Percentiles rank a stretch among this genome's conserved stretches.
Conservation (phyloP, 2,797 vertebrate species). For the Apodemus agrarius region DNA sequence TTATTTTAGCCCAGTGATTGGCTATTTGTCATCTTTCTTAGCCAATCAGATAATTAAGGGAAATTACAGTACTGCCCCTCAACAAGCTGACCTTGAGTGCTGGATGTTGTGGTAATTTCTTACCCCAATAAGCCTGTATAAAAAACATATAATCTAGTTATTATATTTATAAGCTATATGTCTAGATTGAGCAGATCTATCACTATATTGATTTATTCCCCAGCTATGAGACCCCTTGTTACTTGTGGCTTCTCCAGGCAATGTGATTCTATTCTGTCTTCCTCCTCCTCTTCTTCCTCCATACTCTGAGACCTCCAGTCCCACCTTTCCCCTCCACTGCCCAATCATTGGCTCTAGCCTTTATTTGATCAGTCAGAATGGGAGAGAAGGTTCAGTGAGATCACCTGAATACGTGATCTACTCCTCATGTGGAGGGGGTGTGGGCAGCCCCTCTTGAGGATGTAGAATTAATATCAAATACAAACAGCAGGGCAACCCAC, state of each 20-base stretch:
- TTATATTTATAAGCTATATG: background rate
- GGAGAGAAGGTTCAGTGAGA: background rate
- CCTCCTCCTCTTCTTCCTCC: background rate
- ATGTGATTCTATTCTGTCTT: background rate
- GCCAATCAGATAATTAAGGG: no score
- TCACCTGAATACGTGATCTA: background rate
- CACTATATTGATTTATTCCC: background rate
- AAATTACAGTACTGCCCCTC: no score
- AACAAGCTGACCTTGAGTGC: background rate
- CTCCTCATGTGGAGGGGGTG: background rate
- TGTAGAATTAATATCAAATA: background rate
- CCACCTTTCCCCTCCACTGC: background rate
- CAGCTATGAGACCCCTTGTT: background rate
- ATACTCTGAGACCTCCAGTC: background rate
- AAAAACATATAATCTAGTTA: background rate
- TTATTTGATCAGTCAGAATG: background rate
- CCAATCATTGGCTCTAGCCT: background rate
- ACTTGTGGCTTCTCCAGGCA: background rate
- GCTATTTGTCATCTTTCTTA: no score
- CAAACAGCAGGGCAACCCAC: background rate
- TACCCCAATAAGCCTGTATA: background rate
- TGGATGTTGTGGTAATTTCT: background rate
- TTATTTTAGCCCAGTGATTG: no score
- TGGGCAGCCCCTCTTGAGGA: background rate
- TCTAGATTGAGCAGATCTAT: background rate